Evolutionary conservation across 1,140 invertebrate species (phyloP).

Genomic region (Drosophila parvula): DNA sequence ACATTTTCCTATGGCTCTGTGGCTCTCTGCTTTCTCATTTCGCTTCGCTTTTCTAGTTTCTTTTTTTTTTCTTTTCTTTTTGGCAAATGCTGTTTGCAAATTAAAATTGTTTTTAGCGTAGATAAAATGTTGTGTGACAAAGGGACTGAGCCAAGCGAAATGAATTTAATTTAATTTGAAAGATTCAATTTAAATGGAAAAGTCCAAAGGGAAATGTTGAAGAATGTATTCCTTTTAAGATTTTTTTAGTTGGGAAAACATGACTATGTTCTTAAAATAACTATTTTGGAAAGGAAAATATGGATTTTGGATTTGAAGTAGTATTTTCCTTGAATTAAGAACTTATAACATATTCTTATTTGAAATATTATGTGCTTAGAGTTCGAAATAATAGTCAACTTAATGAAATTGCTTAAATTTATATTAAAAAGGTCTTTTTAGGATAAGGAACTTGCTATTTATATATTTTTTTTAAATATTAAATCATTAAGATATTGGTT

Average conservation of each 20-base stretch:
- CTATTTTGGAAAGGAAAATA: neutral
- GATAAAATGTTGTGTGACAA: constrained; percentile 28
- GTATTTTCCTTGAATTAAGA: no score
- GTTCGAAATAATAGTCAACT: no score
- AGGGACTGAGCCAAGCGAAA: constrained; percentile 21
- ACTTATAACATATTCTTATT: neutral
- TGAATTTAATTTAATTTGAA: constrained; percentile 35
- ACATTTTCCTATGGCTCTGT: constrained; percentile 21
- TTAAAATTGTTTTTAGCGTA: constrained; percentile 46
- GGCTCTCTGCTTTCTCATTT: constrained; percentile 19
- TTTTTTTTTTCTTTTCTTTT: constrained; percentile 15
- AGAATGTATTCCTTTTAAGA: no score
- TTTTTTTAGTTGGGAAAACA: neutral
- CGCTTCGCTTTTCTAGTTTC: constrained; percentile 3
- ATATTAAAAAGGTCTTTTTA: neutral
- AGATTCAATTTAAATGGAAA: constrained; percentile 19
- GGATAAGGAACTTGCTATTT: neutral
- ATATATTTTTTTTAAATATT: neutral
- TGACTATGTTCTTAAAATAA: neutral
- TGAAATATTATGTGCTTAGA: neutral
- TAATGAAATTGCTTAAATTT: neutral
- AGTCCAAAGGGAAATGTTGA: neutral
- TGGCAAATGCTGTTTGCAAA: constrained; percentile 32
- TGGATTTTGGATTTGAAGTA: neutral
- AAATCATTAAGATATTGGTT: neutral